phyloP scores from a whole-genome alignment of 2,797 vertebrate genomes.

The Gymnocypris eckloni region DNA sequence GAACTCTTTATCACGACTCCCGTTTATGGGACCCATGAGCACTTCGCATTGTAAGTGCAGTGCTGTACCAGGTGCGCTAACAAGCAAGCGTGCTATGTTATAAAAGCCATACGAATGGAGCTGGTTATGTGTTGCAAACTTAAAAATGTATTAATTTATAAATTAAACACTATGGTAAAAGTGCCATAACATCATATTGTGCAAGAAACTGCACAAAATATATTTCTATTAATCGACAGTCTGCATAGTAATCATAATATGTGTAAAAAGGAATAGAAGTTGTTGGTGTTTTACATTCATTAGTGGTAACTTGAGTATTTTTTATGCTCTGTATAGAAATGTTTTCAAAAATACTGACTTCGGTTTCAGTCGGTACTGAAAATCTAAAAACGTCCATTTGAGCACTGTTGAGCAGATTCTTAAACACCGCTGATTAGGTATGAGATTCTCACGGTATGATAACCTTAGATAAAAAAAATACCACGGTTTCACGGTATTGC shows the following conservation, averaged over 20 bases:
- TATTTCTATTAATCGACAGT: not conserved
- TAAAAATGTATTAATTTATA: not conserved
- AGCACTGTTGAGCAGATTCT: too few relatives aligned
- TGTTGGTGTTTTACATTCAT: not conserved
- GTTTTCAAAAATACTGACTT: too few relatives aligned
- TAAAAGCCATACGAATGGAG: not conserved
- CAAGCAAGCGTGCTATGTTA: not conserved
- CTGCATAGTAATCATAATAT: not conserved
- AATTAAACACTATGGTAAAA: not conserved
- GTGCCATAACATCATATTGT: too few relatives aligned
- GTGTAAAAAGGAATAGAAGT: not conserved
- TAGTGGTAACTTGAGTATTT: too few relatives aligned
- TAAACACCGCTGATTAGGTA: too few relatives aligned
- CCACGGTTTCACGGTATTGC: too few relatives aligned
- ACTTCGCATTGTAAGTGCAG: too few relatives aligned
- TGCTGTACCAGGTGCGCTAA: not conserved
- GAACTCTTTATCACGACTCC: not conserved
- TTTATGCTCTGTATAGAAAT: too few relatives aligned
- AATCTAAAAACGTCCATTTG: too few relatives aligned
- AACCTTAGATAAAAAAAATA: too few relatives aligned
- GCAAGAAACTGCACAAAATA: not conserved
- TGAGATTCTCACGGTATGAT: too few relatives aligned
- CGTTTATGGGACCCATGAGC: not conserved
- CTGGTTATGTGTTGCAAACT: not conserved
- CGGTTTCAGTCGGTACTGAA: too few relatives aligned